Conservation (phyloP, 2,888 invertebrate species). For the Eupelmus urozonus region DNA sequence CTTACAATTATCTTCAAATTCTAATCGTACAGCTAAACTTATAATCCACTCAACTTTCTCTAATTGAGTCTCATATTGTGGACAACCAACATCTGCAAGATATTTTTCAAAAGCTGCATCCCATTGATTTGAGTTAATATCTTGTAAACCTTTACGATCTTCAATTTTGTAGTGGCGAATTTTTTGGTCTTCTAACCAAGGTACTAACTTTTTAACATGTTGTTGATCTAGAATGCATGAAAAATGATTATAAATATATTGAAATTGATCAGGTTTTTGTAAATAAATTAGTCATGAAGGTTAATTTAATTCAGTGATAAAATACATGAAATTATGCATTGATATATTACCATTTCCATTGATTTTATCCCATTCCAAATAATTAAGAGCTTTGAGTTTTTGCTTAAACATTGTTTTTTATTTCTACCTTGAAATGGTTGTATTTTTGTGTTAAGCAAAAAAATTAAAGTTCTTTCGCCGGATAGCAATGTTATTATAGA, state of each 20-base stretch:
- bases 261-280: not conserved
- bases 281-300: not conserved
- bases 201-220: constrained; percentile 87
- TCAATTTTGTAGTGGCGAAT: constrained; percentile 92
- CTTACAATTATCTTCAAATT: constrained; percentile 89
- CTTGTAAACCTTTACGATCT: constrained; percentile 86
- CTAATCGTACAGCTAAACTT: constrained; percentile 89
- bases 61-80: constrained; percentile 80
- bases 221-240: constrained; percentile 82
- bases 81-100: constrained; percentile 87
- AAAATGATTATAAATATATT: constrained; percentile 9
- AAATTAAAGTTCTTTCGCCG: too few relatives aligned
- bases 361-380: constrained; percentile 85
- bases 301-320: not conserved
- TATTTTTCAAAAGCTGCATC: constrained; percentile 85
- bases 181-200: constrained; percentile 96
- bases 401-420: constrained; percentile 83
- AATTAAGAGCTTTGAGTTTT: constrained; percentile 88
- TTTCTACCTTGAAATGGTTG: too few relatives aligned
- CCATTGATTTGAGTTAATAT: constrained; percentile 85
- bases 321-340: too few relatives aligned
- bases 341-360: constrained; percentile 83
- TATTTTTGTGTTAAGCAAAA: too few relatives aligned
- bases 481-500: too few relatives aligned
- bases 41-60: constrained; percentile 92